Percentiles rank a stretch among this genome's conserved stretches.
Conservation (phyloP, 2,797 vertebrate species). For the Perodicticus potto region DNA sequence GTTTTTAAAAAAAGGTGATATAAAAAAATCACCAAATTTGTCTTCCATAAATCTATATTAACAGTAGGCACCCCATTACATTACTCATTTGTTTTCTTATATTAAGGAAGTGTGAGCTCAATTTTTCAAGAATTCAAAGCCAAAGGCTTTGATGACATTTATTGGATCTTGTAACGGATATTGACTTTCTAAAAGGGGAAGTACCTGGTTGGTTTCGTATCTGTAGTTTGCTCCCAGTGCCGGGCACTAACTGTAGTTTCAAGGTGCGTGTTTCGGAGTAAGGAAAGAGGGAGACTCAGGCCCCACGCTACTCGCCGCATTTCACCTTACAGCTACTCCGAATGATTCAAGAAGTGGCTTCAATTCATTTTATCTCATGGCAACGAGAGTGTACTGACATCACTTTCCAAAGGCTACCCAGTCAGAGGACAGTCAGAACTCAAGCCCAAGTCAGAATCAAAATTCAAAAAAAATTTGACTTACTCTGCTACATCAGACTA, state of each 20-base stretch:
- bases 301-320: background rate
- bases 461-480: background rate
- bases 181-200: background rate
- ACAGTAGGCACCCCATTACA: background rate
- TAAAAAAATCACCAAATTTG: constrained; percentile 39
- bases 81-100: background rate
- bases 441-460: background rate
- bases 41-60: constrained; percentile 56
- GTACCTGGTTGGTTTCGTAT: background rate
- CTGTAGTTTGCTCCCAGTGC: background rate
- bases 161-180: background rate
- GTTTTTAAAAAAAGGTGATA: constrained; percentile 64
- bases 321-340: background rate
- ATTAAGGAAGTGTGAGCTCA: background rate
- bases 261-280: background rate
- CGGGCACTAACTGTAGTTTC: constrained; percentile 14
- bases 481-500: too few relatives aligned
- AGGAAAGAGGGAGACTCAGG: background rate
- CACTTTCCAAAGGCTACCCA: background rate
- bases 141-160: background rate
- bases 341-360: background rate
- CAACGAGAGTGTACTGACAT: background rate
- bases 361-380: background rate
- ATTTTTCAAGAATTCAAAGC: constrained; percentile 47
- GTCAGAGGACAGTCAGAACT: background rate